These are phyloP conservation scores for Ephydatia muelleri DNA, from an alignment of 37 sponge, comb jelly and placozoan genomes.

Conservation along the genomic window DNA sequence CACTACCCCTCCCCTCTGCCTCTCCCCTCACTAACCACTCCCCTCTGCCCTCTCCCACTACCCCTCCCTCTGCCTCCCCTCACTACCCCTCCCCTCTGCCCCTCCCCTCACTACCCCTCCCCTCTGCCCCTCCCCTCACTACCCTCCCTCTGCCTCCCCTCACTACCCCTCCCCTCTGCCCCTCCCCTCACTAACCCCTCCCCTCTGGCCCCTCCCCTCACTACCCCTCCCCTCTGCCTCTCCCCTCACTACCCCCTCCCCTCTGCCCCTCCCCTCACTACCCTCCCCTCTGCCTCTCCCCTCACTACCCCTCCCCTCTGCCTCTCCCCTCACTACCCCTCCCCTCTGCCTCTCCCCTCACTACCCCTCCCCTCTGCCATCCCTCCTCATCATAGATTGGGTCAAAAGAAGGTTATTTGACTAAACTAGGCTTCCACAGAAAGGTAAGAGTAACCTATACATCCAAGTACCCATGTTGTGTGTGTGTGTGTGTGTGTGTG, in stretches of 20 bases:
- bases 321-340: slow-evolving; percentile 2
- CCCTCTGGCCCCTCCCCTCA: not conserved
- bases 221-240: not conserved
- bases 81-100: not conserved
- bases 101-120: not conserved
- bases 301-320: slow-evolving; percentile 2
- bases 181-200: not conserved
- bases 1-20: too few species aligned
- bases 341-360: slow-evolving; percentile 8
- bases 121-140: too few species aligned
- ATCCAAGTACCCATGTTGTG: too few species aligned
- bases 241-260: not conserved
- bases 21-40: not conserved
- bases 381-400: slow-evolving; percentile 45
- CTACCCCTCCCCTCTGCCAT: not conserved
- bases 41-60: too few species aligned
- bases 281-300: not conserved
- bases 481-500: too few species aligned
- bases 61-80: not conserved
- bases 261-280: not conserved
- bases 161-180: not conserved
- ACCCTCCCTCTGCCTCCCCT: not conserved
- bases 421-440: slow-evolving; percentile 66
- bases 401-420: slow-evolving; percentile 79
- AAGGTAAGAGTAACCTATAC: slow-evolving; percentile 18